A percentile compares a stretch with the other conserved stretches of the same genome.
These are phyloP conservation scores for Abscondita cerata DNA, from an alignment of 2,888 invertebrate genomes.

Conservation along the genomic window DNA sequence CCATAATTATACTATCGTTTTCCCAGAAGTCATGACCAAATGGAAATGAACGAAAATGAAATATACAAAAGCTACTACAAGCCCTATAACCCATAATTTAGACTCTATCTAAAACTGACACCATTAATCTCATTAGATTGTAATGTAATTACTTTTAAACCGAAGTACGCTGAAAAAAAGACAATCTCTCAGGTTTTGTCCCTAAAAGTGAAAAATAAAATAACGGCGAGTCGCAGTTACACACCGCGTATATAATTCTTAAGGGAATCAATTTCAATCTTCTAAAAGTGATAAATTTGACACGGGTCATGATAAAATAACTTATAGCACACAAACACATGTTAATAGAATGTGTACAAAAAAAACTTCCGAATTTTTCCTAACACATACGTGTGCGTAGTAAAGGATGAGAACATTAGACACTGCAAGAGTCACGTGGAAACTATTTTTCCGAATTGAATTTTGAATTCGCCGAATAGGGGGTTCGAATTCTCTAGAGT, in stretches of 20 bases:
- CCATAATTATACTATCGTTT: constrained; percentile 45
- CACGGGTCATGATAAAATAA: constrained; percentile 3
- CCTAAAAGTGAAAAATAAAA: too few relatives aligned
- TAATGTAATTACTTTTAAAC: constrained; percentile 23
- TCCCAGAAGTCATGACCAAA: constrained; percentile 36
- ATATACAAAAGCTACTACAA: constrained; percentile 28
- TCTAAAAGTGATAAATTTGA: constrained; percentile 24
- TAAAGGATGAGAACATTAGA: constrained; percentile 5
- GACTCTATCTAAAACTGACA: constrained; percentile 25
- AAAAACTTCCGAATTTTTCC: too few relatives aligned
- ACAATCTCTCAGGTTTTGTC: neutral
- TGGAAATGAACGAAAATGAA: constrained; percentile 35
- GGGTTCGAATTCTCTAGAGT: constrained; percentile 43
- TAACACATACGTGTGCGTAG: neutral
- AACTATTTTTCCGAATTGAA: constrained; percentile 54
- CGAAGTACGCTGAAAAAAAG: constrained; percentile 5
- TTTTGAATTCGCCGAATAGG: constrained; percentile 44
- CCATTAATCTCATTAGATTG: constrained; percentile 30
- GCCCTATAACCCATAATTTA: constrained; percentile 23
- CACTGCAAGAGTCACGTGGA: constrained; percentile 50
- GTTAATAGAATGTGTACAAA: too few relatives aligned
- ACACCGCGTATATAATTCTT: constrained; percentile 6
- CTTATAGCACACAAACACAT: neutral
- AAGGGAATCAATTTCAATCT: constrained; percentile 21
- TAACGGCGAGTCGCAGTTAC: too few relatives aligned